These are phyloP conservation scores for Montipora sp. DNA, from an alignment of 64 coral and sea anemone species.

Conservation along the genomic window DNA sequence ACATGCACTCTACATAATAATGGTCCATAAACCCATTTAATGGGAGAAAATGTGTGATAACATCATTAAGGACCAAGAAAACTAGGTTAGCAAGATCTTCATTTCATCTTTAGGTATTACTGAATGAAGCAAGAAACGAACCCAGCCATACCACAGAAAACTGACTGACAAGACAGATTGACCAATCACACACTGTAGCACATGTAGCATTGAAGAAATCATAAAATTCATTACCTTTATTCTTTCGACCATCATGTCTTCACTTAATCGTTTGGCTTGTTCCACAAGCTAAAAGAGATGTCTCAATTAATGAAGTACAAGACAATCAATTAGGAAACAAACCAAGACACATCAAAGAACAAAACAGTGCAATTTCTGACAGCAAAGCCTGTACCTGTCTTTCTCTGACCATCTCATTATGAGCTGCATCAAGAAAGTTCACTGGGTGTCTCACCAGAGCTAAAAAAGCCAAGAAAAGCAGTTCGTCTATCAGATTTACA, in stretches of 20 bases:
- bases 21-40: no score
- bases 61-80: no score
- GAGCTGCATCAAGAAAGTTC: conserved; percentile 90
- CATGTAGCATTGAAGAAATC: not conserved
- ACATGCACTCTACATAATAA: no score
- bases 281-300: conserved; percentile 72
- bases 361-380: not conserved
- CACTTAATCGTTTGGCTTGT: conserved; percentile 88
- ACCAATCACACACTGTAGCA: not conserved
- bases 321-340: not conserved
- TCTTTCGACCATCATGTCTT: conserved; percentile 88
- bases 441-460: conserved; percentile 84
- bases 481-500: no score
- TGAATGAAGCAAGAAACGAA: no score
- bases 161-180: no score
- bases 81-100: no score
- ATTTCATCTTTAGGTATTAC: no score
- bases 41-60: no score
- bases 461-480: not conserved
- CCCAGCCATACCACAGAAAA: no score
- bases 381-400: conserved; percentile 62
- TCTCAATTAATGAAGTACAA: not conserved
- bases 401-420: conserved; percentile 89
- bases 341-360: not conserved
- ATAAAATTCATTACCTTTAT: conserved; percentile 51